Conservation (phyloP, 92 coral and sea anemone species). For the Phenganax stokvisi region DNA sequence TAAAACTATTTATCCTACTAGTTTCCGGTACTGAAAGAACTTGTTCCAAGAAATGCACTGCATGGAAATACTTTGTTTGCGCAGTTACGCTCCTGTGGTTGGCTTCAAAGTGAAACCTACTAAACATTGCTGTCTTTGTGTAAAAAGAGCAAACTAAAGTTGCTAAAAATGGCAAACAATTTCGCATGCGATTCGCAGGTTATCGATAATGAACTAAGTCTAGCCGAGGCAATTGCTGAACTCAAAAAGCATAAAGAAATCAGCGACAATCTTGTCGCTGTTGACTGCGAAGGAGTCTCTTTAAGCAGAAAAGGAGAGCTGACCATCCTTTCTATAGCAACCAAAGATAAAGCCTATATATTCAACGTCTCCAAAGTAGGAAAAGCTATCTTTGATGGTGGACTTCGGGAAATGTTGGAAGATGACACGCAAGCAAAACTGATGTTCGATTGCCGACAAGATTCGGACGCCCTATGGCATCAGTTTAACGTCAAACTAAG, state of each 20-base stretch:
- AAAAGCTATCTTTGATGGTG: conserved; percentile 50
- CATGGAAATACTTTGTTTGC: too few species aligned
- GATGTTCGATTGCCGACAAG: conserved; percentile 78
- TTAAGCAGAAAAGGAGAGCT: conserved; percentile 65
- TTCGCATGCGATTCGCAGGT: conserved; percentile 39
- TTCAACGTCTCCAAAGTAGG: conserved; percentile 58
- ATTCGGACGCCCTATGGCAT: conserved; percentile 68
- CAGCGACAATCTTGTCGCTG: conserved; percentile 52
- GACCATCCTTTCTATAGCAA: conserved; percentile 63
- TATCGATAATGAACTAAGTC: conserved; percentile 48
- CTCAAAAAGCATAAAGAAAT: conserved; percentile 44
- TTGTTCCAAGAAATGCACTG: too few species aligned
- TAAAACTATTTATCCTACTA: too few species aligned
- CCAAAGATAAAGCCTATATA: conserved; percentile 59
- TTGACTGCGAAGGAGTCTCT: conserved; percentile 72
- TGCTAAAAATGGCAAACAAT: conserved; percentile 15
- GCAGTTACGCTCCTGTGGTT: too few species aligned
- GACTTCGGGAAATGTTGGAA: conserved; percentile 64
- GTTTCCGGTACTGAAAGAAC: too few species aligned
- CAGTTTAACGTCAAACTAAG: conserved; percentile 55
- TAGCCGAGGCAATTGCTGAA: conserved; percentile 52
- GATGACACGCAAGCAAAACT: conserved; percentile 59
- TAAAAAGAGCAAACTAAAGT: neutral
- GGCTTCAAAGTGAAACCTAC: too few species aligned
- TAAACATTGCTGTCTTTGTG: too few species aligned